Conservation (phyloP, 2,113 vertebrate genomes). For the Colaptes auratus region DNA sequence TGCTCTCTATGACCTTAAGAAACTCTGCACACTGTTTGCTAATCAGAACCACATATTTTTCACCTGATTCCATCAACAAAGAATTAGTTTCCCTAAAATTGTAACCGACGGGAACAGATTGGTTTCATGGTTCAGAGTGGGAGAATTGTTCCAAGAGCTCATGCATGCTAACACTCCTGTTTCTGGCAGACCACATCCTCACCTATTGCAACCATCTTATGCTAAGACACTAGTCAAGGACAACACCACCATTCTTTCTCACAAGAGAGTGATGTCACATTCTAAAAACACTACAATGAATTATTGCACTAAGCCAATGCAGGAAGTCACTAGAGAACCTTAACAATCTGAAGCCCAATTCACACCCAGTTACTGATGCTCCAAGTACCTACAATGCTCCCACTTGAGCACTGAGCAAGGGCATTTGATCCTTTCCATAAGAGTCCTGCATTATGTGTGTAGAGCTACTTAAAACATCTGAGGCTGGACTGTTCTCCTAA, state of each 20-base stretch:
- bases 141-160: background rate
- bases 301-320: background rate
- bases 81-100: conserved; percentile 44
- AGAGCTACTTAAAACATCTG: background rate
- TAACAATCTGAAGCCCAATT: background rate
- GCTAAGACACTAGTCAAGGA: background rate
- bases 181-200: background rate
- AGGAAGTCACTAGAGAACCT: background rate
- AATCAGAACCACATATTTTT: conserved; percentile 48
- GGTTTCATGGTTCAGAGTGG: conserved; percentile 25
- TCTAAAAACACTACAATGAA: background rate
- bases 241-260: background rate
- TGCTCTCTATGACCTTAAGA: background rate
- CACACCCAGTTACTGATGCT: background rate
- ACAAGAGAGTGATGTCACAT: background rate
- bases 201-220: background rate
- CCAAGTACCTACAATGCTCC: background rate
- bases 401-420: background rate
- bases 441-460: background rate
- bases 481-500: background rate
- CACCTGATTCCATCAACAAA: conserved; percentile 35
- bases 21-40: background rate
- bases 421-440: background rate
- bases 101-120: conserved; percentile 21
- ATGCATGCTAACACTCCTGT: background rate